Percentiles rank a stretch among this genome's conserved stretches.
Conservation (phyloP, 2,888 invertebrate genomes). For the Caenorhabditis sp. region DNA sequence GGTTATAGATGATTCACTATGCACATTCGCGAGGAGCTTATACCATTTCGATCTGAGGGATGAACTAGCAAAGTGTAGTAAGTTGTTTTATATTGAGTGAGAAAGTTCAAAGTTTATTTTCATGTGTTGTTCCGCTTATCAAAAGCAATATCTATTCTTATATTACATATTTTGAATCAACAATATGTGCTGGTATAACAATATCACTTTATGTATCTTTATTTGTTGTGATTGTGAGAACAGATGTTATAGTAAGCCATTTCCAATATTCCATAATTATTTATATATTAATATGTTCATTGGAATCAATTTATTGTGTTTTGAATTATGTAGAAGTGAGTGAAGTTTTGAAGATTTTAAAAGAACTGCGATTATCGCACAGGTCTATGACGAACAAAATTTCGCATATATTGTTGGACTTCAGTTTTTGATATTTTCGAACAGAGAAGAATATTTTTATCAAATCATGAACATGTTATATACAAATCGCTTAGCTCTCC, state of each 20-base stretch:
- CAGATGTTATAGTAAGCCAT: background rate
- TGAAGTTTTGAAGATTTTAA: background rate
- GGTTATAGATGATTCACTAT: background rate
- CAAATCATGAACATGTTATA: constrained; percentile 2
- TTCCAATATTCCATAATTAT: background rate
- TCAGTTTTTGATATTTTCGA: constrained; percentile 4
- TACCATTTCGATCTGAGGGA: background rate
- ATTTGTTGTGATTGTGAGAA: background rate
- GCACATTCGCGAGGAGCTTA: background rate
- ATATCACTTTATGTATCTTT: background rate
- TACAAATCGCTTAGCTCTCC: constrained; percentile 4
- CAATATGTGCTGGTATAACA: background rate
- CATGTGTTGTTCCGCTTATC: background rate
- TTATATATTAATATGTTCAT: background rate
- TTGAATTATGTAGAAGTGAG: constrained; percentile 2
- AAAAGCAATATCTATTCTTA: too few species aligned
- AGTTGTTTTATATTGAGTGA: background rate
- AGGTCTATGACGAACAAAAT: background rate
- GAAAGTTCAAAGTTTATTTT: background rate
- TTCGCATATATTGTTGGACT: background rate
- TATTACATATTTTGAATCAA: background rate
- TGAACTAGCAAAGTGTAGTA: constrained; percentile 7
- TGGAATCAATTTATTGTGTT: constrained; percentile 2
- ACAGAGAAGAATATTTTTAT: background rate
- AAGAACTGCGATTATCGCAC: too few species aligned